Base-by-base conservation (phyloP, 2,888 invertebrate species). In the Macrophya alboannulata region DNA sequence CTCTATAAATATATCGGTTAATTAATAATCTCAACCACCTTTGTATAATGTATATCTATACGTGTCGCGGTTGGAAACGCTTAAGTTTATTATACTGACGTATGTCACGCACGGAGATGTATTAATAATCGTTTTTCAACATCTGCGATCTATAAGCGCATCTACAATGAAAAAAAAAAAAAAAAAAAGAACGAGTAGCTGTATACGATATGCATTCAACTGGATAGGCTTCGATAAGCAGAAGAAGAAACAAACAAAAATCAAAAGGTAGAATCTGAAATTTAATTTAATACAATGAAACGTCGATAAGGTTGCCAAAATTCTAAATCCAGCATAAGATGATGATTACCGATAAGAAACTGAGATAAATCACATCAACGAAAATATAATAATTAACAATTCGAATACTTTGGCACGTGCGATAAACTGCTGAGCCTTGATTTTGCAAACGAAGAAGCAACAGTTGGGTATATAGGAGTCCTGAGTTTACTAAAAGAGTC, bases 381-480 rank as follows among this genome's bases (percentile, higher is more conserved):
- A 48, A 48, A 10, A 3, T 1, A 55, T n/a, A 55, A 5, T 55
- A 55, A 55, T 17, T 15, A 55, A 0, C 5, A n/a, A n/a, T 17
- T 55, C 4, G 5, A 25, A 62, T 25, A n/a, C 17, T n/a, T 71
- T 71, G 5, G 0, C 71, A 45, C 74, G 55, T 10, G n/a, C n/a
- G 31, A 77, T 37, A 37, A 77, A 51, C 25, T 1, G 25, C 25
- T 12, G 62, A 1, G 21, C 15, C 10, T 9, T 77, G 31, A 48
- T 8, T 10, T 15, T 21, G 25, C 12, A 43, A 15, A 48, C 48
- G 31, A 51, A 37, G 83, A 65, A 83, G 83, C 83, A 83, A 83
- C 83, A 83, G 83, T 83, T 83, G 83, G 65, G n/a, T n/a, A n/a
- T n/a, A n/a, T n/a, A 43, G 68, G 9, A 17, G 40, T 8, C 10